Base-by-base conservation (phyloP, 2,797 vertebrate genomes). In the Heteromormyrus szaboi region DNA sequence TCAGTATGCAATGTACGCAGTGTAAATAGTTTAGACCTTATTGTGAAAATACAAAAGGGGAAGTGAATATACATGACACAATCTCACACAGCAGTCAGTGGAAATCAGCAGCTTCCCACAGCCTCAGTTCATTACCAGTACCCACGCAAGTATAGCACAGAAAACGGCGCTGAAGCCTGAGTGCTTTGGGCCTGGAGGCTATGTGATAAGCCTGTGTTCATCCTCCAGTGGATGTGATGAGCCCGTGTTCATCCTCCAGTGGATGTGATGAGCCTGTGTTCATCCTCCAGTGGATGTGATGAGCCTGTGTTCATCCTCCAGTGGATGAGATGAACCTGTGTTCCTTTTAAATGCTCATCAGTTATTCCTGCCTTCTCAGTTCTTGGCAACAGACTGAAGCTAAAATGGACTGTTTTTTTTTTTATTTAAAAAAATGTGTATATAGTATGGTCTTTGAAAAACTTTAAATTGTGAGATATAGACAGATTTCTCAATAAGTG, bases 1-100 rank as follows among this genome's bases (percentile, higher is more conserved):
- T 53, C 76, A 68, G 89, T 90, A 90, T 85, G 88, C 87, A 90
- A 91, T 68, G 65, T 90, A 54, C 90, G 76, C 68, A 90, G 51
- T 89, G 87, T 89, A 85, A 86, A 86, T 86, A 86, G 53, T 56
- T 86, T 85, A 48, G 37, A 86, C 33, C 65, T 72, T 29, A 76
- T 54, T 65, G 84, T 85, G 29, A 90, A 92, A 90, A 90, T 90
- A 87, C 90, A 87, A 92, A 93, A 92, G 91, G 91, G 92, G 93
- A 93, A 93, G 91, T 92, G 93, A 93, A 93, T 92, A 91, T 88
- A 53, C 90, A 91, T 92, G 93, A 93, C 91, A 92, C 89, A 92
- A 90, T 85, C 91, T 92, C 92, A 90, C 86, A 88, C 89, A 90
- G 90, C 87, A 89, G 44, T 90, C 91, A 91, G 90, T 90, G 90